These are phyloP conservation scores for Rhopilema esculentum DNA, from an alignment of 30 jellyfish, hydroid and myxozoan species.

Conservation along the genomic window DNA sequence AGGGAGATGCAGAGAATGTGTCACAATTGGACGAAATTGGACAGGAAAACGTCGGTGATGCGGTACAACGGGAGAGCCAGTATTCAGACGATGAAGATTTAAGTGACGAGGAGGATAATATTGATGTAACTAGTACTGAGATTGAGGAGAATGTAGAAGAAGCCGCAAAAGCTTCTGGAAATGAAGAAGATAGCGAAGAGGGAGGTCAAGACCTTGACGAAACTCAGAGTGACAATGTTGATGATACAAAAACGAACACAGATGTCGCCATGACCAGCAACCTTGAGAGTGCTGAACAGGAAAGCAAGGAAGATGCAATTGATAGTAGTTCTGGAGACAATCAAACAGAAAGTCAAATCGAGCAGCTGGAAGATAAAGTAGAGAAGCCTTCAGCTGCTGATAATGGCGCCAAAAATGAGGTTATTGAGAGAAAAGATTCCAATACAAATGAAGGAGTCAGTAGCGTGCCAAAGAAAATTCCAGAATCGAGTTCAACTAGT, in stretches of 20 bases:
- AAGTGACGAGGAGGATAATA: neutral
- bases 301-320: neutral
- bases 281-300: neutral
- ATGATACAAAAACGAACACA: neutral
- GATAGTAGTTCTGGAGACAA: neutral
- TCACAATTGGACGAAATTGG: neutral
- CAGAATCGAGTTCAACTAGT: neutral
- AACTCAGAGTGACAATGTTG: neutral
- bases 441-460: too few species aligned
- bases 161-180: neutral
- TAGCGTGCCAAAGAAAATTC: neutral
- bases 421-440: neutral
- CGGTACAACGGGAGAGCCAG: neutral
- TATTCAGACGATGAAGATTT: neutral
- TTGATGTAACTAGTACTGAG: neutral
- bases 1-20: conserved; percentile 8
- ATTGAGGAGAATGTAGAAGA: neutral
- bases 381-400: neutral
- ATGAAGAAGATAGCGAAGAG: neutral
- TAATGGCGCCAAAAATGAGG: neutral
- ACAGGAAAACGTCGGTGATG: neutral
- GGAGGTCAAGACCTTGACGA: neutral
- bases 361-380: neutral
- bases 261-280: neutral
- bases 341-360: neutral